Evolutionary conservation across 1,140 invertebrate species (phyloP), one percentile per base, ranked within the genome.

Genomic region (Hycleus cichorii): DNA sequence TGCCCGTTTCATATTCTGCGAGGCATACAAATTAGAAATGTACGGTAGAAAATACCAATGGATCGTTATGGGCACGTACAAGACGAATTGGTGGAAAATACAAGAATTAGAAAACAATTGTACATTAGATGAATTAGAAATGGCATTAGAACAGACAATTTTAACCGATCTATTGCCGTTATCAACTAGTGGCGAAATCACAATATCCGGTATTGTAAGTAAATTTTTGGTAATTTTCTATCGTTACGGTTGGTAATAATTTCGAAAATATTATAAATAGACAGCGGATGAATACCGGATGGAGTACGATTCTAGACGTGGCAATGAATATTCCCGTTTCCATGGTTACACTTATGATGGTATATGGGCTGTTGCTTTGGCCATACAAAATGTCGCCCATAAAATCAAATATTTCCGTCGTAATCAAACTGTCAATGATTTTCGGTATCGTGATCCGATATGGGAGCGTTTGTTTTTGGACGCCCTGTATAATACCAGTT

Each of bases 291-390:
- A 96, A 71, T 97, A 97, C 74, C 80, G 85, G 63, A 75, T 80
- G 8, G 85, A 93, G 72, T 97, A 97, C 72, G 83, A 96, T 63
- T 80, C 84, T 5, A 75, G 85, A 59, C 80, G 91, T 49, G 87
- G 88, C 4, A 69, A 74, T 0, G 90, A 94, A 67, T 97, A 94
- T 74, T 96, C 93, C 10, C 83, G 92, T 47, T 97, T 95, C 73
- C 94, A 98, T 72, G 95, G 94, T 1, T 98, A 97, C 73, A 95
- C 95, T 9, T 97, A 97, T 75, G 95, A 98, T 74, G 80, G 83
- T 3, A 91, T 98, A 55, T 98, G 95, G 95, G 91, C 94, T 1
- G 92, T 96, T 53, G 94, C 94, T 0, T 74, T 94, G 55, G 91
- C 93, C 10, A 91, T 95, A 56, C 89, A 95, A 64, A 86, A 88